Percentiles rank a stretch among this genome's conserved stretches.
Evolutionary conservation across 2,797 vertebrate species (phyloP).

Genomic region (Ctenopoma kingsleyae): DNA sequence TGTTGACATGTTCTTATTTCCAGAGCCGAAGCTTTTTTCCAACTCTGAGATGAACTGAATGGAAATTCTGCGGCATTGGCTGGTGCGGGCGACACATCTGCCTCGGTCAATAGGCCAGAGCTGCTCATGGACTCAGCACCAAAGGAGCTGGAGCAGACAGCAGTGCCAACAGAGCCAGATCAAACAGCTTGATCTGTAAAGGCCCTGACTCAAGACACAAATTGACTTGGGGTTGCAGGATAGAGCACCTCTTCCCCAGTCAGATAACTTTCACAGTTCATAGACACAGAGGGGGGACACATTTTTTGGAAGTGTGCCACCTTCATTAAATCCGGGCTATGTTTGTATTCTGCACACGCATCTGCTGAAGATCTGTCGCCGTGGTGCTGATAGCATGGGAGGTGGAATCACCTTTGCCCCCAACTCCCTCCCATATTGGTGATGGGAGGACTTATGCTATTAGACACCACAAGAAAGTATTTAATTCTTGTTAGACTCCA

Average conservation of each 20-base stretch:
- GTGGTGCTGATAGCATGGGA: conserved; percentile 63
- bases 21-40: conserved; percentile 35
- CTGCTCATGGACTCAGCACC: conserved; percentile 53
- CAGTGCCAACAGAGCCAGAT: conserved; percentile 61
- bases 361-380: conserved; percentile 64
- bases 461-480: conserved; percentile 71
- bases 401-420: conserved; percentile 69
- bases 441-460: conserved; percentile 64
- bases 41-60: conserved; percentile 60
- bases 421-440: conserved; percentile 47
- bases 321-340: conserved; percentile 69
- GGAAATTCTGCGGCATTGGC: conserved; percentile 51
- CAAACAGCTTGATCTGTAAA: conserved; percentile 78
- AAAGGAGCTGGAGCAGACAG: conserved; percentile 49
- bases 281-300: conserved; percentile 55
- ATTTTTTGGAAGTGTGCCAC: conserved; percentile 63
- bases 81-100: conserved; percentile 48
- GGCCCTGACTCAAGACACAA: conserved; percentile 69
- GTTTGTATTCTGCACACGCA: conserved; percentile 61
- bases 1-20: conserved; percentile 76
- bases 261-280: conserved; percentile 76
- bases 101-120: conserved; percentile 75
- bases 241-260: conserved; percentile 51
- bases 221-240: conserved; percentile 63
- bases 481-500: conserved; percentile 63